Conservation (phyloP, 2,113 vertebrate genomes). For the Eudyptes chrysolophus region DNA sequence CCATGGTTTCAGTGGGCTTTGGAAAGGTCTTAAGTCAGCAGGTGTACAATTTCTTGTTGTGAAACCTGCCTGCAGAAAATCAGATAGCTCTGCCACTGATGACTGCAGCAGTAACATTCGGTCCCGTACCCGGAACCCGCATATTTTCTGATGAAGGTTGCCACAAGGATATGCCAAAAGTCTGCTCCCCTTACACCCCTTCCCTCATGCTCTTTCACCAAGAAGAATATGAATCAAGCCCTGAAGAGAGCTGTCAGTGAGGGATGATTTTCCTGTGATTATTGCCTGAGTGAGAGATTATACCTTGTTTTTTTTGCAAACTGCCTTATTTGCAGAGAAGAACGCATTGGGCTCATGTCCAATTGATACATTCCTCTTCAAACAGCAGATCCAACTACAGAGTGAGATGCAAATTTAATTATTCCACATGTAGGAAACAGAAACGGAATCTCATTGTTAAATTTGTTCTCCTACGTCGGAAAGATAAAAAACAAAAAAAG, state of each 20-base stretch:
- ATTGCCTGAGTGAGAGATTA: constrained; percentile 69
- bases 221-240: constrained; percentile 69
- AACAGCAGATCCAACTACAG: constrained; percentile 67
- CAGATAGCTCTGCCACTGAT: neutral
- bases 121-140: neutral
- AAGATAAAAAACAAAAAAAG: constrained; percentile 78
- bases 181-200: neutral
- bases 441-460: constrained; percentile 79
- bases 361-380: constrained; percentile 78
- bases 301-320: constrained; percentile 55
- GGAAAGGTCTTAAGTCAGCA: neutral
- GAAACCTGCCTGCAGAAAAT: neutral
- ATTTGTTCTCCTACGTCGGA: constrained; percentile 73
- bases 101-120: neutral
- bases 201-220: constrained; percentile 26
- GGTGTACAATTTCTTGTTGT: neutral
- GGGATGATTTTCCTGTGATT: constrained; percentile 73
- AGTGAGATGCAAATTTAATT: constrained; percentile 81
- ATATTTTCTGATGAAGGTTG: neutral
- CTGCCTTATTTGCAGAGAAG: constrained; percentile 73
- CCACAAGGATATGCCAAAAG: constrained; percentile 45
- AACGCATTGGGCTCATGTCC: constrained; percentile 71
- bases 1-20: neutral
- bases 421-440: constrained; percentile 79
- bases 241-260: constrained; percentile 69